Percentiles rank a stretch among this genome's conserved stretches.
phyloP scores from a whole-genome alignment of 2,797 vertebrate genomes.

The Aeoliscus strigatus region DNA sequence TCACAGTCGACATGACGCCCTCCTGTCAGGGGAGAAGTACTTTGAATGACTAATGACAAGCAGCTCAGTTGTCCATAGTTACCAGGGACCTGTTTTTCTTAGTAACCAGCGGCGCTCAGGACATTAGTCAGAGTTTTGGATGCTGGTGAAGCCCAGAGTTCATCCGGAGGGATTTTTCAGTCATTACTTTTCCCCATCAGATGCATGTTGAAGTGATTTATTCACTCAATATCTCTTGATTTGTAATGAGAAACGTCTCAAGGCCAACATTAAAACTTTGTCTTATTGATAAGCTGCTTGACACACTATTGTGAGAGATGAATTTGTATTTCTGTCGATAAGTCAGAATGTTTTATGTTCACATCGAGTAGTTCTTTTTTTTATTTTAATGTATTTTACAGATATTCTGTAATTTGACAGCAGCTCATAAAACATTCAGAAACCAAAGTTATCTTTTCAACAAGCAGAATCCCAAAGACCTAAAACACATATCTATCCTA shows the following conservation, averaged over 20 bases:
- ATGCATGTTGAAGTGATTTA: constrained; percentile 47
- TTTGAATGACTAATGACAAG: constrained; percentile 67
- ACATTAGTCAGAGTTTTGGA: constrained; percentile 61
- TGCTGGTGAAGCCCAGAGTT: constrained; percentile 27
- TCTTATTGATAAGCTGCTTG: constrained; percentile 36
- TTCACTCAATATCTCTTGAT: constrained; percentile 38
- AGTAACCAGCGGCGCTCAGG: constrained; percentile 62
- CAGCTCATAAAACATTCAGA: constrained; percentile 41
- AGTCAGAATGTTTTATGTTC: constrained; percentile 26
- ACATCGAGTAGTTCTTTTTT: constrained; percentile 4
- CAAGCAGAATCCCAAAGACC: constrained; percentile 24
- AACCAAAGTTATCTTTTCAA: constrained; percentile 39
- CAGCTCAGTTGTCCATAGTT: constrained; percentile 48
- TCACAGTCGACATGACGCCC: constrained; percentile 51
- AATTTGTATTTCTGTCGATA: constrained; percentile 14
- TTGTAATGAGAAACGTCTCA: constrained; percentile 43
- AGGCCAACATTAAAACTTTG: constrained; percentile 39
- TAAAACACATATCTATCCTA: constrained; percentile 38
- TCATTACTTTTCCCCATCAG: constrained; percentile 31
- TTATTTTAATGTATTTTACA: constrained; percentile 23
- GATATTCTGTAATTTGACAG: constrained; percentile 25
- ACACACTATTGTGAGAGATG: constrained; percentile 20
- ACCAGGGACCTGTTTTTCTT: constrained; percentile 66
- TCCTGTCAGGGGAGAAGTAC: constrained; percentile 68
- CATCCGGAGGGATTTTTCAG: constrained; percentile 11